Evolutionary conservation across 2,113 vertebrate genomes (phyloP).

Genomic region (Crotalus viridis): DNA sequence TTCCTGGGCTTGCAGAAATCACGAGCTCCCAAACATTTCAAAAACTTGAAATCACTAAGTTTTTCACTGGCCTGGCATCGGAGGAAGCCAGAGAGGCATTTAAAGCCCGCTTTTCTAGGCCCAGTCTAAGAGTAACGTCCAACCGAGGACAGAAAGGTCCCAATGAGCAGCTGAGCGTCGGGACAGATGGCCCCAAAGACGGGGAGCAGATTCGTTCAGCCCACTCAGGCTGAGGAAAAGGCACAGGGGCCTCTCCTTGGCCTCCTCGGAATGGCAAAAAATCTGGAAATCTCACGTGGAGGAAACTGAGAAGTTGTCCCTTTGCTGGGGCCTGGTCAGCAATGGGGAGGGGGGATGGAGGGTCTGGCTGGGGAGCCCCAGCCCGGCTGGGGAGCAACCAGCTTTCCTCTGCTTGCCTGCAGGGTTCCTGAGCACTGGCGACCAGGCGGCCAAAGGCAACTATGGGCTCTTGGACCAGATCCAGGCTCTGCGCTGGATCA

Average conservation of each 20-base stretch:
- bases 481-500: constrained; percentile 97
- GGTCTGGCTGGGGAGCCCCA: not conserved
- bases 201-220: too few relatives aligned
- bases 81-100: not conserved
- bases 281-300: too few relatives aligned
- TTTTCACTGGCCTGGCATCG: not conserved
- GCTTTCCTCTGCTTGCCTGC: not conserved
- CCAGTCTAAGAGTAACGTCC: not conserved
- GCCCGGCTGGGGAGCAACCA: not conserved
- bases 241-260: accelerated
- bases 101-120: not conserved
- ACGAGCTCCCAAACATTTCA: not conserved
- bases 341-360: not conserved
- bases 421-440: constrained; percentile 98
- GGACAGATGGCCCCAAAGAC: too few relatives aligned
- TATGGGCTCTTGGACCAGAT: constrained; percentile 98
- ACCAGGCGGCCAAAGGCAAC: constrained; percentile 98
- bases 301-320: too few relatives aligned
- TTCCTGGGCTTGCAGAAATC: not conserved
- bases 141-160: not conserved
- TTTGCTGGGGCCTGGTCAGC: not conserved
- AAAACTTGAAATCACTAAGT: not conserved
- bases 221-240: not conserved
- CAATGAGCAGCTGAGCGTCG: not conserved
- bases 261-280: not conserved